Evolutionary conservation across 2,797 vertebrate species (phyloP).

Genomic region (Helicolenus hilgendorfi): DNA sequence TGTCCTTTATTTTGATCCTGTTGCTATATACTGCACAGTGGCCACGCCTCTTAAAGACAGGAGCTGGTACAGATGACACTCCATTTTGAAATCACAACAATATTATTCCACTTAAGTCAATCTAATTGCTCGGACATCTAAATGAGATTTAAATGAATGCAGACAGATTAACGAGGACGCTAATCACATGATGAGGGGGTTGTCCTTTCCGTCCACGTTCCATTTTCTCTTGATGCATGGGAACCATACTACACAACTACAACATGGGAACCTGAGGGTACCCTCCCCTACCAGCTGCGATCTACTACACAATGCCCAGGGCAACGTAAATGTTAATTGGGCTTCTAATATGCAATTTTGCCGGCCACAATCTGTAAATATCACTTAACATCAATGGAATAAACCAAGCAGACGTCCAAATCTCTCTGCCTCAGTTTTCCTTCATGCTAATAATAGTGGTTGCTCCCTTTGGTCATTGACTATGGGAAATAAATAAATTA

Average conservation of each 20-base stretch:
- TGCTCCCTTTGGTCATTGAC: not conserved
- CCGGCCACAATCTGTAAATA: slow-evolving; percentile 89
- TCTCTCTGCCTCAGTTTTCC: slow-evolving; percentile 13
- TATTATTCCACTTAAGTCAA: slow-evolving; percentile 83
- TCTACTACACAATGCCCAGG: slow-evolving; percentile 80
- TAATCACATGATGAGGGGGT: slow-evolving; percentile 79
- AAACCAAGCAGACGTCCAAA: slow-evolving; percentile 72
- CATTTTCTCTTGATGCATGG: slow-evolving; percentile 40
- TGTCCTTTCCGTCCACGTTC: slow-evolving; percentile 79
- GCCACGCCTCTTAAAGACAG: slow-evolving; percentile 49
- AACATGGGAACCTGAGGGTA: slow-evolving; percentile 60
- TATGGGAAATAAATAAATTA: not conserved
- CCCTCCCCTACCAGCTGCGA: slow-evolving; percentile 79
- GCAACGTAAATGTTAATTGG: slow-evolving; percentile 91
- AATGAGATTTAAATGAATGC: slow-evolving; percentile 87
- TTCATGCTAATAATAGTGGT: not conserved
- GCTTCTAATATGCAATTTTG: slow-evolving; percentile 90
- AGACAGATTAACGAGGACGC: slow-evolving; percentile 82
- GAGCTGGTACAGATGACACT: slow-evolving; percentile 58
- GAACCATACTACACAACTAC: slow-evolving; percentile 13
- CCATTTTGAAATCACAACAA: slow-evolving; percentile 86
- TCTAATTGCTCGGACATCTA: slow-evolving; percentile 83
- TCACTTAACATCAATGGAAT: slow-evolving; percentile 84
- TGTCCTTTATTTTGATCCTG: not conserved
- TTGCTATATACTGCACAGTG: no score